Evolutionary conservation across 2,797 vertebrate species (phyloP).

Genomic region (Sebastes dallii): DNA sequence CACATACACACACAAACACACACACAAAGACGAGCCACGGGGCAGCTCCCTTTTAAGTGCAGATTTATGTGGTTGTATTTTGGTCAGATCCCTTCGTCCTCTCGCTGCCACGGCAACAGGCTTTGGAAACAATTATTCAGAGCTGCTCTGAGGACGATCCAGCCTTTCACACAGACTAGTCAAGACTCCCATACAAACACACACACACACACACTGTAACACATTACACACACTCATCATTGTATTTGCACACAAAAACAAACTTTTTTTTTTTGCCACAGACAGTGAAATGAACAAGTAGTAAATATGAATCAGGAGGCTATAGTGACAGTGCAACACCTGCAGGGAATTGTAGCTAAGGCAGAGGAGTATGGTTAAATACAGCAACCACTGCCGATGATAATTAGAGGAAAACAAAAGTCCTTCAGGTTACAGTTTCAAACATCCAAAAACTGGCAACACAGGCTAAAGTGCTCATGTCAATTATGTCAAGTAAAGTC

Average conservation of each 20-base stretch:
- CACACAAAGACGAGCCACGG: not conserved
- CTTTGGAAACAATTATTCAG: conserved; percentile 59
- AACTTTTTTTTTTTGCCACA: not conserved
- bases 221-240: not conserved
- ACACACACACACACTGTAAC: not conserved
- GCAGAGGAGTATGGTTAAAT: not conserved
- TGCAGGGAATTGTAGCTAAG: not conserved
- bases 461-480: not conserved
- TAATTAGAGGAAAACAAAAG: not conserved
- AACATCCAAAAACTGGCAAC: not conserved
- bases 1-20: not conserved
- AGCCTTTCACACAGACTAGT: conserved; percentile 4
- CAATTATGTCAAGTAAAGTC: not conserved
- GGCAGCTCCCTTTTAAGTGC: conserved; percentile 54
- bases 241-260: not conserved
- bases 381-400: not conserved
- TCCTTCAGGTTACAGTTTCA: not conserved
- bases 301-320: not conserved
- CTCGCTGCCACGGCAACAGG: conserved; percentile 59
- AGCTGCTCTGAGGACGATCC: conserved; percentile 13
- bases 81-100: conserved; percentile 24
- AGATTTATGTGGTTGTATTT: conserved; percentile 61
- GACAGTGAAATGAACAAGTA: not conserved
- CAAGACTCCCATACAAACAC: not conserved
- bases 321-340: not conserved